These are phyloP conservation scores for Enteromius anoplus DNA, from an alignment of 2,797 vertebrate species.

Conservation along the genomic window DNA sequence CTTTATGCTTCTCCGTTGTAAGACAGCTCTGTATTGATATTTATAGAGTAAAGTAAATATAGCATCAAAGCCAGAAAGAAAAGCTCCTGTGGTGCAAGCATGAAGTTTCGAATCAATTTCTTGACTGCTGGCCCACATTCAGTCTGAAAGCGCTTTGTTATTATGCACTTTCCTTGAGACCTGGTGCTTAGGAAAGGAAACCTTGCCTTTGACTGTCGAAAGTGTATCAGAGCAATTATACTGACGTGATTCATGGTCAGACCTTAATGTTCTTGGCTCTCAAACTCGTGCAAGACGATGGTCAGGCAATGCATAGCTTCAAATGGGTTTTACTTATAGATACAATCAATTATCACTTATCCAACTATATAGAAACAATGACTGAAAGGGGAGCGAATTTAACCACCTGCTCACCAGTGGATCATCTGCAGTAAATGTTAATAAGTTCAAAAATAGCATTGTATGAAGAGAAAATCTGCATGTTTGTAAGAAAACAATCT, in stretches of 20 bases:
- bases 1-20: slow-evolving; percentile 62
- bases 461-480: background rate
- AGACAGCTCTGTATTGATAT: slow-evolving; percentile 60
- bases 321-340: background rate
- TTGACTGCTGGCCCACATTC: slow-evolving; percentile 8
- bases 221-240: slow-evolving; percentile 19
- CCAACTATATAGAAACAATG: background rate
- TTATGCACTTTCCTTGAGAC: slow-evolving; percentile 17
- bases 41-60: slow-evolving; percentile 58
- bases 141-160: background rate
- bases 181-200: background rate
- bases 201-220: slow-evolving; percentile 22
- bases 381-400: background rate
- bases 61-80: slow-evolving; percentile 49
- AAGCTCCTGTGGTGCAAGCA: slow-evolving; percentile 17
- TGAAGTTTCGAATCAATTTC: slow-evolving; percentile 27
- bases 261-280: slow-evolving; percentile 42
- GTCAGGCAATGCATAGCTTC: background rate
- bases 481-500: background rate
- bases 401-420: background rate
- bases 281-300: background rate
- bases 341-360: background rate
- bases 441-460: background rate
- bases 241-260: slow-evolving; percentile 6
- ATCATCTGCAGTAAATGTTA: background rate